phyloP scores from a whole-genome alignment of 2,797 vertebrate species.

The Toxotes lorentzi region DNA sequence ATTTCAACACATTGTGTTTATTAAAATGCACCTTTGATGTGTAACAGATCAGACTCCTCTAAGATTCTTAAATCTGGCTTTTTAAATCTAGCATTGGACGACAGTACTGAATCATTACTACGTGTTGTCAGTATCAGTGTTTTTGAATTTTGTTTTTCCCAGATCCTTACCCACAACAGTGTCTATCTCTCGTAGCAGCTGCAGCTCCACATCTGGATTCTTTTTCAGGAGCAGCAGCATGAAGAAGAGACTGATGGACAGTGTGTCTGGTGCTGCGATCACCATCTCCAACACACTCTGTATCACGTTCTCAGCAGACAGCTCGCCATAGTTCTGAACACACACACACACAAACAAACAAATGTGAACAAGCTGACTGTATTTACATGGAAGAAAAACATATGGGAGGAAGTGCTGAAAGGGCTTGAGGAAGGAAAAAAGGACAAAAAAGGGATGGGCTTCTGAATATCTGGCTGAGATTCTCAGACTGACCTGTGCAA shows the following conservation, averaged over 20 bases:
- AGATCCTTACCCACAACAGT: constrained; percentile 85
- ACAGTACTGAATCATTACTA: background rate
- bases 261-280: constrained; percentile 95
- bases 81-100: background rate
- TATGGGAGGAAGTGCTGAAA: background rate
- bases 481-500: constrained; percentile 90
- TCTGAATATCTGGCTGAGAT: too few species aligned
- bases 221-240: constrained; percentile 94
- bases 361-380: background rate
- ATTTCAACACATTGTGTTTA: background rate
- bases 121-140: background rate
- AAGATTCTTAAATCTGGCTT: background rate
- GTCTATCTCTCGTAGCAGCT: constrained; percentile 91
- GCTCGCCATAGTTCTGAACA: constrained; percentile 90
- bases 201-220: constrained; percentile 90
- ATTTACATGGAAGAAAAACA: background rate
- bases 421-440: background rate
- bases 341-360: constrained; percentile 14
- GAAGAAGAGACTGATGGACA: constrained; percentile 93
- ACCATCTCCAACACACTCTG: constrained; percentile 97
- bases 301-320: constrained; percentile 92
- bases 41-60: background rate
- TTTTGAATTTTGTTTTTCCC: background rate
- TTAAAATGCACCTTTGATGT: background rate
- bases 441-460: background rate